phyloP scores from a whole-genome alignment of 2,888 invertebrate species.

The Cephus nigrinus region DNA sequence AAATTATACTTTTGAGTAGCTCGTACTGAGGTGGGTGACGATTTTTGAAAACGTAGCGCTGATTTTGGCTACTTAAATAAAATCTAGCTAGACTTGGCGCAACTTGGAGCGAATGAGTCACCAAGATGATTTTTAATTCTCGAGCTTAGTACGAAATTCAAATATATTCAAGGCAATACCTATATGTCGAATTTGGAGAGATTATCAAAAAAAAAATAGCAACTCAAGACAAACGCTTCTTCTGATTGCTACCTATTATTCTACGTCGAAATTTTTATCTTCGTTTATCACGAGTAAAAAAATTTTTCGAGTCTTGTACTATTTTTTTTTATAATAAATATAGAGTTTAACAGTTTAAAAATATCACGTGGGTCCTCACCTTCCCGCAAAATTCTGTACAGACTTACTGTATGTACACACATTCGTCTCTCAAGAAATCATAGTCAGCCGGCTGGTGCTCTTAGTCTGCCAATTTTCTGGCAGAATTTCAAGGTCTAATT shows the following conservation, averaged over 20 bases:
- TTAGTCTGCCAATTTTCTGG: slow-evolving; percentile 20
- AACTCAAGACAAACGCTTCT: no score
- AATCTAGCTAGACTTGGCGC: slow-evolving; percentile 16
- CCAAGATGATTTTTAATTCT: slow-evolving; percentile 9
- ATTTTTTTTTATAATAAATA: not conserved
- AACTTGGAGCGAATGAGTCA: slow-evolving; percentile 31
- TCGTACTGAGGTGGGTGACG: not conserved
- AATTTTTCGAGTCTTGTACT: not conserved
- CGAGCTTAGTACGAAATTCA: not conserved
- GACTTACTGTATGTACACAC: not conserved
- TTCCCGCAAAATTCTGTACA: not conserved
- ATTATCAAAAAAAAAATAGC: not conserved
- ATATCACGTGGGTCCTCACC: not conserved
- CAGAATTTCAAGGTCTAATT: slow-evolving; percentile 19
- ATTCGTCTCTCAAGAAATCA: not conserved
- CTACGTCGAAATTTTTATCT: not conserved
- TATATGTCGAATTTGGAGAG: not conserved
- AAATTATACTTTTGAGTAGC: not conserved
- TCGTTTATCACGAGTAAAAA: not conserved
- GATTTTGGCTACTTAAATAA: slow-evolving; percentile 30
- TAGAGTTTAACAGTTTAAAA: not conserved
- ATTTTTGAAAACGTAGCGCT: slow-evolving; percentile 15
- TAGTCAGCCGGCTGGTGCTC: slow-evolving; percentile 1
- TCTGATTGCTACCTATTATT: no score
- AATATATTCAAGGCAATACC: not conserved